Evolutionary conservation across 2,888 invertebrate species (phyloP), one percentile per base, ranked within the genome.

Genomic region (Hipparchia sbordonii): DNA sequence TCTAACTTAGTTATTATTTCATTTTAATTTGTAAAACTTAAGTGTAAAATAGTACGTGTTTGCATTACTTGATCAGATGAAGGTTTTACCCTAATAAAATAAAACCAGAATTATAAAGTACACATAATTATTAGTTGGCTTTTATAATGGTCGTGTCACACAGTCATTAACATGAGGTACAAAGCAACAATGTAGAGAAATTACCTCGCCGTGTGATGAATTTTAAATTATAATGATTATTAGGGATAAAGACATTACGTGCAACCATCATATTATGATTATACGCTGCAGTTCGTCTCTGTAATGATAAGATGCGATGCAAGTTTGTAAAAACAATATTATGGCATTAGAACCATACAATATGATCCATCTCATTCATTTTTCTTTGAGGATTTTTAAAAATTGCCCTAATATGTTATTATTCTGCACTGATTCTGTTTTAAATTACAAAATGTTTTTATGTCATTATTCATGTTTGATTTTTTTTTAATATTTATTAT

Each of bases 201-300:
- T 71, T 54, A 54, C 56, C 51, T n/a, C 54, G 48, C 46, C 57
- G 62, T 72, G 72, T 33, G 62, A 65, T 65, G 63, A 65, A 65
- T 63, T 63, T 51, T 48, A 51, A 68, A 72, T 68, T 13, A 72
- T 51, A 46, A 67, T 68, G 65, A 23, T 70, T 67, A 46, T 23
- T 48, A 67, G 63, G 61, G 61, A 73, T 71, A 73, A 73, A 63
- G 67, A 63, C 57, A 71, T 68, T 73, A 68, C 48, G 60, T 46
- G 13, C 10, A 5, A 23, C 4, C 48, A n/a, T 51, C 68, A 12
- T 65, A 51, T 52, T 52, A 65, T 52, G 10, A 52, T 65, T 65
- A 65, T 10, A 6, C 51, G 51, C 23, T 52, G 63, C 52, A 51
- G 51, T 33, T 65, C 63, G 23, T 65, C 52, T 33, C 63, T 33